These are phyloP conservation scores for Neomonachus schauinslandi DNA, from an alignment of 2,113 vertebrate species.

Conservation along the genomic window DNA sequence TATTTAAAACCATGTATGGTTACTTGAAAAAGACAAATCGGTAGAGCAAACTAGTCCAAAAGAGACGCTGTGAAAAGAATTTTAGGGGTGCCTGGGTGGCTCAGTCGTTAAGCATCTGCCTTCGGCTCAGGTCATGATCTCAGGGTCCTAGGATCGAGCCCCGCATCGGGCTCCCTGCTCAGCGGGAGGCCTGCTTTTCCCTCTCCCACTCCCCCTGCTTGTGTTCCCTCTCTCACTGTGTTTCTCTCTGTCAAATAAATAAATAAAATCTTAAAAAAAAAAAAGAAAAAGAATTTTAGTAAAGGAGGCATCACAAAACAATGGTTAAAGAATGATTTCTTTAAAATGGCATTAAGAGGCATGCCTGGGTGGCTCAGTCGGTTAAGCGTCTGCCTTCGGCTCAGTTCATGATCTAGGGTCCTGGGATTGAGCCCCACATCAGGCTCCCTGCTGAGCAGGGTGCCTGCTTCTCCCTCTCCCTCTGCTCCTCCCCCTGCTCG, in stretches of 20 bases:
- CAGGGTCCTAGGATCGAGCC: too few relatives aligned
- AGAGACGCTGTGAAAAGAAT: too few relatives aligned
- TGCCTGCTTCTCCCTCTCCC: not conserved
- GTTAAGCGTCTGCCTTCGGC: not conserved
- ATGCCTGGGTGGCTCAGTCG: not conserved
- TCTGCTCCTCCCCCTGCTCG: not conserved
- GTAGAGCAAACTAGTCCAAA: not conserved
- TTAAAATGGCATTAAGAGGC: not conserved
- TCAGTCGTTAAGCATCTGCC: too few relatives aligned
- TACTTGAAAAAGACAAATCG: conserved; percentile 38
- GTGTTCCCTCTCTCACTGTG: too few relatives aligned
- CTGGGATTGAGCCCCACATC: not conserved
- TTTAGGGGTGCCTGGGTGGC: too few relatives aligned
- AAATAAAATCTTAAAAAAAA: too few relatives aligned
- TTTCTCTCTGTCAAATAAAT: too few relatives aligned
- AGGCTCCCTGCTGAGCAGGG: not conserved
- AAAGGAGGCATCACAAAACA: not conserved
- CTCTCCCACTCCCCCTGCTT: too few relatives aligned
- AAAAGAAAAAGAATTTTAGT: not conserved
- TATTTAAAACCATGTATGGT: conserved; percentile 12
- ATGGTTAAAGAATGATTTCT: not conserved
- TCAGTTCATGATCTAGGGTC: not conserved
- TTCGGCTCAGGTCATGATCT: too few relatives aligned
- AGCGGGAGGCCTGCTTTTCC: too few relatives aligned
- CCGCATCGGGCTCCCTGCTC: too few relatives aligned